Base-by-base conservation (phyloP, 1,140 invertebrate genomes). In the Platyscapa corneri region DNA sequence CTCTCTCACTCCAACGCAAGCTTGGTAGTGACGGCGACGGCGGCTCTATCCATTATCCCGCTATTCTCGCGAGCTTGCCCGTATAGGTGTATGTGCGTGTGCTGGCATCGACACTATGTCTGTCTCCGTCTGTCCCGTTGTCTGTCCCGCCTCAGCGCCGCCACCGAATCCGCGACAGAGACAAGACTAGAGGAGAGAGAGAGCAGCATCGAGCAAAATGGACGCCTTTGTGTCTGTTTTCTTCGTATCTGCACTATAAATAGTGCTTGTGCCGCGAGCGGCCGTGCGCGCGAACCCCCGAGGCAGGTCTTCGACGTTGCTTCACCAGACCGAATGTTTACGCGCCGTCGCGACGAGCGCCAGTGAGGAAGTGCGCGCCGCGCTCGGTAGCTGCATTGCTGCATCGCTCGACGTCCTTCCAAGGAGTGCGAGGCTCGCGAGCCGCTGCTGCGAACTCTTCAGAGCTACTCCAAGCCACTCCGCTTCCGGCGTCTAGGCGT, bases 161-260 rank as follows among this genome's bases (percentile, higher is more conserved):
- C 75, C 60, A 84, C 27, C 60, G 30, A 84, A 46, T n/a, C 75
- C 42, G 75, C 46, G 76, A 60, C 83, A n/a, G 56, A 65, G 70
- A 53, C 39, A 67, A 72, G 32, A 42, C 70, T 30, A 46, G 60
- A 30, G 39, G 42, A 56, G 79, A 84, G 60, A 70, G 78, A 75
- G 65, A 79, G 64, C 49, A 87, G 86, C 87, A 87, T 65, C 39
- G 86, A 93, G 90, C 92, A 93, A 93, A 93, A 93, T 93, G 93
- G 93, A 93, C 93, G 93, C 92, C 92, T 93, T 93, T 93, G 92
- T 93, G 90, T 93, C 93, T 93, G 92, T 93, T 93, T 93, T 86
- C 81, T 83, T 83, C 75, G 64, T 75, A 70, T 37, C 64, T 14
- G 65, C 75, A 72, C 80, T 78, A 86, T 86, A 86, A 83, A 86